These are phyloP conservation scores for Pteromalus puparum DNA, from an alignment of 1,140 invertebrate species.

Conservation along the genomic window DNA sequence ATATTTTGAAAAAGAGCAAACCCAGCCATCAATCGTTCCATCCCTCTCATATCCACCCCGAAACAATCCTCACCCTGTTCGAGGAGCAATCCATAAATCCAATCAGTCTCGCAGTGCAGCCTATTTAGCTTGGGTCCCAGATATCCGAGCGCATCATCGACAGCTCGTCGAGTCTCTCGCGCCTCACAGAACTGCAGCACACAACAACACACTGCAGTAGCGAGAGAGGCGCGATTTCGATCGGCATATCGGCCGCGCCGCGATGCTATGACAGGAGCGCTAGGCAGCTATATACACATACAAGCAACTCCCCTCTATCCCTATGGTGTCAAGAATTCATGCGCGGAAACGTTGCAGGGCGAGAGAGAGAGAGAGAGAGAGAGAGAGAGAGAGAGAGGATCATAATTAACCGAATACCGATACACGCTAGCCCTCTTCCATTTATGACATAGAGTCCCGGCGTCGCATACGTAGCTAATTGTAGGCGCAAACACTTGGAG, in stretches of 20 bases:
- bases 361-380: neutral
- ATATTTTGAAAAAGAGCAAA: no score
- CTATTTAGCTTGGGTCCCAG: neutral
- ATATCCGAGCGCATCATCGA: neutral
- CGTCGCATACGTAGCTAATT: slow-evolving; percentile 66
- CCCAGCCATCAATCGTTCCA: neutral
- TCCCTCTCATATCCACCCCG: neutral
- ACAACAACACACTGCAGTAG: neutral
- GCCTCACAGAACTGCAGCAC: neutral
- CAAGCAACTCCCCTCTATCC: slow-evolving; percentile 60
- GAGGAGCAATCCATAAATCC: neutral
- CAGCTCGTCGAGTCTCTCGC: neutral
- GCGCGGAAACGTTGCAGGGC: slow-evolving; percentile 59
- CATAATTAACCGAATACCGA: slow-evolving; percentile 76
- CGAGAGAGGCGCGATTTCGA: neutral
- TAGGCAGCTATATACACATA: slow-evolving; percentile 61
- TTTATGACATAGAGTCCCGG: slow-evolving; percentile 64
- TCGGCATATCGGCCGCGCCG: slow-evolving; percentile 33
- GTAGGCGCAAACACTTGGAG: slow-evolving; percentile 59
- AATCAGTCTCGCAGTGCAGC: neutral
- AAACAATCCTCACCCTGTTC: neutral
- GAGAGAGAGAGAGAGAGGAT: slow-evolving; percentile 55
- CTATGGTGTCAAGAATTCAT: slow-evolving; percentile 73
- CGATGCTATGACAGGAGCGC: slow-evolving; percentile 72
- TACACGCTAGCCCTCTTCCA: slow-evolving; percentile 66